Conservation (phyloP, 2,113 vertebrate genomes). For the Myanophis thanlyinensis region DNA sequence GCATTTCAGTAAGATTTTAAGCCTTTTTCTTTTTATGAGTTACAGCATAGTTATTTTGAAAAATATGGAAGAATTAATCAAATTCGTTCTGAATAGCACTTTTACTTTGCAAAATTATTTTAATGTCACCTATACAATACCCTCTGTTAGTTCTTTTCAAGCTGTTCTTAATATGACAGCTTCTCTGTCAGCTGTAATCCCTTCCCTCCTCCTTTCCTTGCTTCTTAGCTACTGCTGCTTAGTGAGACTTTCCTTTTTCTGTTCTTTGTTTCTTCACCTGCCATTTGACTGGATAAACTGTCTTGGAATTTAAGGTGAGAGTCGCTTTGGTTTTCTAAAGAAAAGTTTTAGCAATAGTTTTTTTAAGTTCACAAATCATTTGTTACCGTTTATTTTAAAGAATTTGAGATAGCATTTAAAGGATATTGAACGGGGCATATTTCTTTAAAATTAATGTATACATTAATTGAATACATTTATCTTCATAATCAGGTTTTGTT, state of each 20-base stretch:
- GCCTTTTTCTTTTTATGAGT: background rate
- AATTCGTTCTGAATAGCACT: conserved; percentile 30
- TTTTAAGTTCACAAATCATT: background rate
- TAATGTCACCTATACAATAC: conserved; percentile 28
- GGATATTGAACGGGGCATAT: background rate
- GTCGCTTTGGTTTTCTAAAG: conserved; percentile 20
- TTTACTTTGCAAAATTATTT: conserved; percentile 35
- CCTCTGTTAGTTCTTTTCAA: conserved; percentile 60
- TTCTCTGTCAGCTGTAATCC: conserved; percentile 56
- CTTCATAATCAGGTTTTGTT: background rate
- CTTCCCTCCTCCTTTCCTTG: conserved; percentile 52
- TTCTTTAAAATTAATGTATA: background rate
- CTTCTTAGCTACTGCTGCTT: conserved; percentile 60
- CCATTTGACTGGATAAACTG: conserved; percentile 50
- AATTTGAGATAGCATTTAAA: background rate
- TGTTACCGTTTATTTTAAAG: background rate
- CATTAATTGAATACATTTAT: background rate
- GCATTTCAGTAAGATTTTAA: background rate
- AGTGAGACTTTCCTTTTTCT: conserved; percentile 58
- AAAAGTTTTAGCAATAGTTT: background rate
- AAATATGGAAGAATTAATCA: background rate
- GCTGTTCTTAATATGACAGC: conserved; percentile 51
- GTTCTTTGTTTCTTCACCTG: conserved; percentile 44
- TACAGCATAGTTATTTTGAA: background rate
- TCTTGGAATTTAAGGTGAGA: conserved; percentile 66